Conservation (phyloP, 2,113 vertebrate species). For the Casuarius casuarius region DNA sequence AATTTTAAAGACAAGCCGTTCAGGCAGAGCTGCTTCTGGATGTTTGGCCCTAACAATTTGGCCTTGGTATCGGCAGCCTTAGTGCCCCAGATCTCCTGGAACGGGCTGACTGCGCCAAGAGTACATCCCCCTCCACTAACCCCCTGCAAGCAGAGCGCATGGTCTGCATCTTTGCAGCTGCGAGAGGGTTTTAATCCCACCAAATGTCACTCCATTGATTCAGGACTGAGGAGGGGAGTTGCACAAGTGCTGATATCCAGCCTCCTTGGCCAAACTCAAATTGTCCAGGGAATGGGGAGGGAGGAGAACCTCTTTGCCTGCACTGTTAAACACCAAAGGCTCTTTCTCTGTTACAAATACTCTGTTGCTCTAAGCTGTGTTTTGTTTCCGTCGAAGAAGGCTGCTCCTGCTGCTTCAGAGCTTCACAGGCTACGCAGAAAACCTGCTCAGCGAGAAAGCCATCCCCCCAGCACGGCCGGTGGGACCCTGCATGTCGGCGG, state of each 20-base stretch:
- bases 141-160: not conserved
- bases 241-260: accelerated
- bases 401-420: conserved; percentile 92
- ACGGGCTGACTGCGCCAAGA: not conserved
- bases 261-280: not conserved
- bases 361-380: not conserved
- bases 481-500: conserved; percentile 83
- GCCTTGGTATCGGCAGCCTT: accelerated
- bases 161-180: not conserved
- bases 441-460: conserved; percentile 38
- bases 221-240: no score
- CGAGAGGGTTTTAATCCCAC: not conserved
- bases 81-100: no score
- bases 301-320: no score
- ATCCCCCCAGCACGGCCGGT: not conserved
- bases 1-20: accelerated
- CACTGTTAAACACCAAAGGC: accelerated
- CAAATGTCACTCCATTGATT: not conserved
- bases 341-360: accelerated
- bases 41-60: not conserved
- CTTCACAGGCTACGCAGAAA: conserved; percentile 80
- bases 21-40: not conserved
- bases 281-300: not conserved
- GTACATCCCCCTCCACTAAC: not conserved
- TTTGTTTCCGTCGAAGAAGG: conserved; percentile 61